Evolutionary conservation across 2,888 invertebrate genomes (phyloP).

Genomic region (Gordius sp.): DNA sequence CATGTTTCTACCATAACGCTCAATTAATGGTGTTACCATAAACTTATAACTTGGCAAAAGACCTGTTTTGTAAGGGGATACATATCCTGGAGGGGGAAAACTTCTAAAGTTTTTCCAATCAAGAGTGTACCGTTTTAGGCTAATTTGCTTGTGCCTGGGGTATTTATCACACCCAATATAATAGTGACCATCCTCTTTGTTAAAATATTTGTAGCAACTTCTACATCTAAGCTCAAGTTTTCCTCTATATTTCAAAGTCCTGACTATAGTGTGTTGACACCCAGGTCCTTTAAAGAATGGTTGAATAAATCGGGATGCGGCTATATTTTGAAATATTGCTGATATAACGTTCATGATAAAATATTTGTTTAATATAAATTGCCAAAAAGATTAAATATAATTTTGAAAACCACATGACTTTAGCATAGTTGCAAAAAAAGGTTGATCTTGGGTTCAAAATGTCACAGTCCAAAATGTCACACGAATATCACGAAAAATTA

Average conservation of each 20-base stretch:
- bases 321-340: no score
- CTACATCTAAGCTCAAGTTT: neutral
- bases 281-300: no score
- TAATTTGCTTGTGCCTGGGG: constrained; percentile 2
- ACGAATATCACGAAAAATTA: no score
- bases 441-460: no score
- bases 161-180: constrained; percentile 12
- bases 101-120: constrained; percentile 7
- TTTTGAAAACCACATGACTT: no score
- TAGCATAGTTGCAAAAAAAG: no score
- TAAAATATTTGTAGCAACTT: constrained; percentile 9
- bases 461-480: no score
- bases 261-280: no score
- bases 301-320: no score
- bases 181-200: constrained; percentile 11
- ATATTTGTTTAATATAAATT: no score
- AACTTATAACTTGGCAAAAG: constrained; percentile 5
- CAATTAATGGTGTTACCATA: neutral
- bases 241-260: neutral
- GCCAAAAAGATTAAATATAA: no score
- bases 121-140: neutral
- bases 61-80: constrained; percentile 14
- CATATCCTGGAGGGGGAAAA: constrained; percentile 8
- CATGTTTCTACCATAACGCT: neutral
- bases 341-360: no score